These are phyloP conservation scores for Meghimatium bilineatum DNA, from an alignment of 2,888 invertebrate genomes.

Conservation along the genomic window DNA sequence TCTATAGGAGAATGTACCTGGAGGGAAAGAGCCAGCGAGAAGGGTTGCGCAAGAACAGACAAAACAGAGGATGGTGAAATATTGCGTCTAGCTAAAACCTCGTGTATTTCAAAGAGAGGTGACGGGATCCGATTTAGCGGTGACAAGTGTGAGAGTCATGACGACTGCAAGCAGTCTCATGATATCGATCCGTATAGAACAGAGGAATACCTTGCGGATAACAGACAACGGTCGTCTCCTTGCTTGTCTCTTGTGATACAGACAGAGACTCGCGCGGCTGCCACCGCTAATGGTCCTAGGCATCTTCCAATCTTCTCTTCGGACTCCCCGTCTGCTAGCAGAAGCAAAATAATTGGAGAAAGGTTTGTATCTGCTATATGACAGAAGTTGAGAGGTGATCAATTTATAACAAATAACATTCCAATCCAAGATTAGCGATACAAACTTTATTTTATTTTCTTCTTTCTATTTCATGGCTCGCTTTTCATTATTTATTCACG, in stretches of 20 bases:
- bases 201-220: constrained; percentile 78
- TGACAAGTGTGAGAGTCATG: background rate
- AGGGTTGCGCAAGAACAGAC: background rate
- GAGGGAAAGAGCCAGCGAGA: constrained; percentile 55
- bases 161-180: constrained; percentile 22
- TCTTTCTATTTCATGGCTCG: too few relatives aligned
- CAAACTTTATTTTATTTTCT: too few relatives aligned
- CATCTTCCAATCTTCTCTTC: constrained; percentile 76
- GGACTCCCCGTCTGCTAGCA: constrained; percentile 54
- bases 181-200: constrained; percentile 73
- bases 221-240: background rate
- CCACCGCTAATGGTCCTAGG: constrained; percentile 82
- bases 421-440: too few relatives aligned
- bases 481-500: too few relatives aligned
- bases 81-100: constrained; percentile 13
- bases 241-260: constrained; percentile 14
- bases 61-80: background rate
- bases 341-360: constrained; percentile 77
- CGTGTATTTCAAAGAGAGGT: background rate
- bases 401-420: too few relatives aligned
- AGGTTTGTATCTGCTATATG: constrained; percentile 52
- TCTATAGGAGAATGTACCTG: constrained; percentile 80
- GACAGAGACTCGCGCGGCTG: background rate
- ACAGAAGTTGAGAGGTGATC: too few relatives aligned
- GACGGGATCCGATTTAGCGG: background rate